Evolutionary conservation across 92 coral and sea anemone species (phyloP).

Genomic region (Parazoanthus darwini): DNA sequence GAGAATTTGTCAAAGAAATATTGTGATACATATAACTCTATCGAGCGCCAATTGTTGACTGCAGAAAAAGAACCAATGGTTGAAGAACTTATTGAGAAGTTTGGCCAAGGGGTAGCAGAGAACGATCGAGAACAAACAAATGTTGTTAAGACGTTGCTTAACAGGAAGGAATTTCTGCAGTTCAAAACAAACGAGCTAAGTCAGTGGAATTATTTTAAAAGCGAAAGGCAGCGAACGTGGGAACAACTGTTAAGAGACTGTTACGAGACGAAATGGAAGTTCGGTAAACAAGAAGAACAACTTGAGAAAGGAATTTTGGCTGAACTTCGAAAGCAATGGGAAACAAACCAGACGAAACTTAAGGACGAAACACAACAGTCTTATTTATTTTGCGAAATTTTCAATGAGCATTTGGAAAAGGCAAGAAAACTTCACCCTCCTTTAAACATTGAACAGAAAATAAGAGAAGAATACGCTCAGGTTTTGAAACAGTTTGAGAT

Average conservation of each 20-base stretch:
- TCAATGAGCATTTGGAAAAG: not conserved
- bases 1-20: constrained; percentile 5
- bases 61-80: not conserved
- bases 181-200: not conserved
- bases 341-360: not conserved
- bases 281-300: constrained; percentile 8
- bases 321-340: constrained; percentile 6
- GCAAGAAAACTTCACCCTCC: not conserved
- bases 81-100: not conserved
- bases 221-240: not conserved
- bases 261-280: not conserved
- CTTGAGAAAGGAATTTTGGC: too few relatives aligned
- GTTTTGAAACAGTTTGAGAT: constrained; percentile 9
- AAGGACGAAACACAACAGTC: not conserved
- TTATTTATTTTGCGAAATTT: not conserved
- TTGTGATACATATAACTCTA: not conserved
- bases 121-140: not conserved
- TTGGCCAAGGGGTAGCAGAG: not conserved
- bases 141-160: not conserved
- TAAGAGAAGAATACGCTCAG: not conserved
- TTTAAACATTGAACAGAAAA: not conserved
- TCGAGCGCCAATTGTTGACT: not conserved
- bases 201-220: not conserved
- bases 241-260: not conserved
- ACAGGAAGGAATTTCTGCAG: not conserved